Conservation (phyloP, 2,888 invertebrate species). For the Cephonodes hylas region DNA sequence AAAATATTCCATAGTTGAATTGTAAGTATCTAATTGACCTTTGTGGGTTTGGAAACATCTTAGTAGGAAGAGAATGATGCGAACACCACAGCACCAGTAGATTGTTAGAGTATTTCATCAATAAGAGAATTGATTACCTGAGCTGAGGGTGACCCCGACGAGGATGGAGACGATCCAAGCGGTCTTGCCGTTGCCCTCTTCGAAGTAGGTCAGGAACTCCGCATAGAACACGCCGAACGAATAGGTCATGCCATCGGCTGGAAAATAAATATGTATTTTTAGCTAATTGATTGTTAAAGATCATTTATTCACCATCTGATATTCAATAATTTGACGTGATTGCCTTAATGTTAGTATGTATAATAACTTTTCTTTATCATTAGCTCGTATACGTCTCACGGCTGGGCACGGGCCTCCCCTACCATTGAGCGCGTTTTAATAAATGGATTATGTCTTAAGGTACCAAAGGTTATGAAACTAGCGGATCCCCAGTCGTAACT, state of each 20-base stretch:
- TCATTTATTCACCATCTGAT: no score
- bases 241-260: slow-evolving; percentile 98
- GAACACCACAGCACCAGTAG: not conserved
- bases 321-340: no score
- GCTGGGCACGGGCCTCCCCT: no score
- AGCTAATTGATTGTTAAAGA: not conserved
- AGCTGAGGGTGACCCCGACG: slow-evolving; percentile 96
- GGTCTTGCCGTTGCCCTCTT: slow-evolving; percentile 91
- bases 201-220: slow-evolving; percentile 91
- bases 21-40: slow-evolving; percentile 15
- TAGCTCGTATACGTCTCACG: no score
- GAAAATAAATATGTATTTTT: slow-evolving; percentile 48
- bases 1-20: slow-evolving; percentile 10
- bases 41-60: not conserved
- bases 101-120: not conserved
- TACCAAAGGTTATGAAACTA: no score
- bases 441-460: no score
- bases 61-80: not conserved
- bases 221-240: slow-evolving; percentile 97
- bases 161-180: slow-evolving; percentile 97
- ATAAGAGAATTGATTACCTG: slow-evolving; percentile 83
- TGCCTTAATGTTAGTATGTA: no score
- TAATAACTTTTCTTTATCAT: no score
- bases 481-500: no score
- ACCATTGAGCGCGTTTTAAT: no score